These are phyloP conservation scores for Hyperoplus lanceolatus DNA, from an alignment of 2,797 vertebrate genomes.

Conservation along the genomic window DNA sequence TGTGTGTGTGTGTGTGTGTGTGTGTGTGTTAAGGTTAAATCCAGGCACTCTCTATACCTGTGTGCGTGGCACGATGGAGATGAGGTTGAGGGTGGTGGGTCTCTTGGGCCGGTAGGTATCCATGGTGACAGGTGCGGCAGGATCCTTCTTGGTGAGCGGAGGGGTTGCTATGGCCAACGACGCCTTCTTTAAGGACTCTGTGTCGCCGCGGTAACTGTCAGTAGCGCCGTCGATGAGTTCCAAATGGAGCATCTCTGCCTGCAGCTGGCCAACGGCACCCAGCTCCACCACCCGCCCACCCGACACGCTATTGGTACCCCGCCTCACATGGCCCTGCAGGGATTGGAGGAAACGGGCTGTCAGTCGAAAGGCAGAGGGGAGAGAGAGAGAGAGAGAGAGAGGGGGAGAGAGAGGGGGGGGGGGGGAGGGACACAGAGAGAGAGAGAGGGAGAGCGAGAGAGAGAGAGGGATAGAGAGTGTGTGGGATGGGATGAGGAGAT, in stretches of 20 bases:
- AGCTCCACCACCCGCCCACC: slow-evolving; percentile 84
- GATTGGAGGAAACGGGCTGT: slow-evolving; percentile 71
- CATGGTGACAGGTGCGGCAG: slow-evolving; percentile 84
- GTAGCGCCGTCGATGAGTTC: slow-evolving; percentile 92
- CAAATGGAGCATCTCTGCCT: slow-evolving; percentile 96
- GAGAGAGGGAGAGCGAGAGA: slow-evolving; percentile 16
- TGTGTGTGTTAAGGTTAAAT: slow-evolving; percentile 20
- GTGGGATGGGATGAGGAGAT: slow-evolving; percentile 67
- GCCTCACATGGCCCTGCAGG: slow-evolving; percentile 88
- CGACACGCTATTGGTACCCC: slow-evolving; percentile 84
- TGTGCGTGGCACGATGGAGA: slow-evolving; percentile 94
- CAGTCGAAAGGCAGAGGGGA: slow-evolving; percentile 46
- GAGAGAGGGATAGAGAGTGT: slow-evolving; percentile 23
- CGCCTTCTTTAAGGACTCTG: slow-evolving; percentile 66
- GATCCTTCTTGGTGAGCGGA: slow-evolving; percentile 75
- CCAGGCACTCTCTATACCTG: slow-evolving; percentile 84
- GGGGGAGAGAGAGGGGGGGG: slow-evolving; percentile 18
- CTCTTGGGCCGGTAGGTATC: slow-evolving; percentile 94
- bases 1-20: slow-evolving; percentile 24
- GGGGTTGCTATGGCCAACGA: slow-evolving; percentile 77
- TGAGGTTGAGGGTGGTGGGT: slow-evolving; percentile 96
- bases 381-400: slow-evolving; percentile 32
- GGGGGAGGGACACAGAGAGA: slow-evolving; percentile 22
- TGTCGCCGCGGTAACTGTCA: slow-evolving; percentile 85
- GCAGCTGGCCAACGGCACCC: slow-evolving; percentile 89